Evolutionary conservation across 2,113 vertebrate species (phyloP), one percentile per base, ranked within the genome.

Genomic region (Haemorhous mexicanus): DNA sequence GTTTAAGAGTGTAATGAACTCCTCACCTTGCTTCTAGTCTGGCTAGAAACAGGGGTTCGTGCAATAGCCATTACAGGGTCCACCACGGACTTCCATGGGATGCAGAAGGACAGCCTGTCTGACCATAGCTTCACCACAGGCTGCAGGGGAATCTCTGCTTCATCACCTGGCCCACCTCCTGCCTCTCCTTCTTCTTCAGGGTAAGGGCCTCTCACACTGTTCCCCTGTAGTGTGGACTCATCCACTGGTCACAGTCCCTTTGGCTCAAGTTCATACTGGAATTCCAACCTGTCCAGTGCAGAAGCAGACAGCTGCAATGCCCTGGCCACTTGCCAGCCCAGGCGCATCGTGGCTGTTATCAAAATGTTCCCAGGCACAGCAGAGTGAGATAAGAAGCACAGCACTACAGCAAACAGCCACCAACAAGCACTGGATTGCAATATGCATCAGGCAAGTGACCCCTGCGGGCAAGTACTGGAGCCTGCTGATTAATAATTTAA

Each of bases 51-150:
- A 22, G 46, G 30, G 10, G 9, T 30, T 68, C 24, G 47, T 47
- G 30, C 30, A 35, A 10, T 4, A 41, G 24, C 5, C 61, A n/a
- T 47, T 61, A 61, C 28, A 75, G 11, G 15, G 17, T 46, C 9
- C 21, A 35, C 24, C 53, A 41, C 0, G 0, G 55, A 41, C 30
- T 10, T 69, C 41, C 39, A n/a, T 2, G 12, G 52, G 20, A 68
- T 47, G 30, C 20, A 89, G 14, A 53, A 9, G 16, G 24, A 61
- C 39, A 53, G 19, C 14, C 17, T 75, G 16, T 30, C 62, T 53
- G 46, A 41, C 33, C 9, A 13, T 10, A 10, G 23, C 59, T 59
- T 52, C 68, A 67, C 33, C 0, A 0, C 7, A 30, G 53, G 39
- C 24, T 53, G 30, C 16, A 68, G 24, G 11, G 24, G n/a, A 75